Evolutionary conservation across 1,140 invertebrate species (phyloP).

Genomic region (Agrypnia vestita): DNA sequence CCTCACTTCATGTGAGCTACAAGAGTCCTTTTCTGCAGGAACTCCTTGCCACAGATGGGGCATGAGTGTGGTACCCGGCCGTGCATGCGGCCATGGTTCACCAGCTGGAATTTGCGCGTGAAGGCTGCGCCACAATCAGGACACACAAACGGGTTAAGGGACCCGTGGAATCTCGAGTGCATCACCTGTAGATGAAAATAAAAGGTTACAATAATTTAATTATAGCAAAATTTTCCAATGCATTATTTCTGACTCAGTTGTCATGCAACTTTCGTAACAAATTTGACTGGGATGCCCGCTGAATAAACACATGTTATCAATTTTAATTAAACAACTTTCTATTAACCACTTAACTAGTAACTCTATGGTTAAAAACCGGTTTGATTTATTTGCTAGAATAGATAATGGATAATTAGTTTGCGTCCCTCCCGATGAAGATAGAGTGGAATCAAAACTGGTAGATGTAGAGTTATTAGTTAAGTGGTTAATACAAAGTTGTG

Average conservation of each 20-base stretch:
- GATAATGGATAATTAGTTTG: too few species aligned
- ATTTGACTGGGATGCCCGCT: neutral
- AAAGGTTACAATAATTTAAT: too few species aligned
- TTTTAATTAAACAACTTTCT: too few species aligned
- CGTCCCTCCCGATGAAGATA: too few species aligned
- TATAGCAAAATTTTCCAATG: too few species aligned
- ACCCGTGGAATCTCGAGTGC: conserved; percentile 88
- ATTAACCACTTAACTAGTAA: too few species aligned
- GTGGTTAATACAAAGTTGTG: too few species aligned
- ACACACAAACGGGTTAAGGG: conserved; percentile 86
- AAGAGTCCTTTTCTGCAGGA: conserved; percentile 86
- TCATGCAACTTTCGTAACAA: neutral
- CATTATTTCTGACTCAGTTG: too few species aligned
- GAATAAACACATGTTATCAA: neutral
- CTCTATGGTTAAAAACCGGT: too few species aligned
- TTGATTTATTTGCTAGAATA: too few species aligned
- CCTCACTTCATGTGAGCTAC: conserved; percentile 82
- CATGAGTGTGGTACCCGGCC: conserved; percentile 87
- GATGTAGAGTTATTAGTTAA: too few species aligned
- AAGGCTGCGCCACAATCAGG: conserved; percentile 88
- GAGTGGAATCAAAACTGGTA: too few species aligned
- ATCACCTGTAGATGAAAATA: conserved; percentile 69
- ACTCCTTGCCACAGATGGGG: conserved; percentile 87
- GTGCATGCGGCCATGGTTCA: conserved; percentile 86
- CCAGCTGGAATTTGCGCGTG: conserved; percentile 87